Percentiles rank a stretch among this genome's conserved stretches.
Conservation (phyloP, 2,797 vertebrate genomes). For the Molossus molossus region DNA sequence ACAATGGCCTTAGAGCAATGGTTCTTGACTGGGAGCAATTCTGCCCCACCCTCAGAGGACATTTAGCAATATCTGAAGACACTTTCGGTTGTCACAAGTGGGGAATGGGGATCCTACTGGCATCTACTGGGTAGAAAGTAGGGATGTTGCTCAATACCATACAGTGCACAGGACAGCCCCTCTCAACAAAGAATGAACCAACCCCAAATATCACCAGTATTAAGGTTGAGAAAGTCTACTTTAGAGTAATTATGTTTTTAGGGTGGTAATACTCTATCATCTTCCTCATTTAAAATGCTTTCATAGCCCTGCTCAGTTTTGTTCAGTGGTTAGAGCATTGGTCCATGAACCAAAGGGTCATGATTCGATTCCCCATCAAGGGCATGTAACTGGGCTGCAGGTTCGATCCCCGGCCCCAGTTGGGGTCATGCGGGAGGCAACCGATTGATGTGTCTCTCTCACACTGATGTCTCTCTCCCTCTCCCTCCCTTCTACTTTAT, state of each 20-base stretch:
- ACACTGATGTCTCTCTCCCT: background rate
- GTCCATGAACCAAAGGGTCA: background rate
- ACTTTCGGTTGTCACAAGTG: background rate
- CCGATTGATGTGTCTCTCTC: background rate
- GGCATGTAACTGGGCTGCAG: background rate
- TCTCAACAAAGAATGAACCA: background rate
- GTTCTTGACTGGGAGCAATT: conserved; percentile 4
- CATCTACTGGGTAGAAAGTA: background rate
- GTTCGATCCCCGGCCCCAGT: background rate
- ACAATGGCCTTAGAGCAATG: conserved; percentile 20
- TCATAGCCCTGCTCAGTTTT: background rate
- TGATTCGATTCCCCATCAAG: background rate
- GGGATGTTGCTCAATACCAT: background rate
- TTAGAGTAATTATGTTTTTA: conserved; percentile 27
- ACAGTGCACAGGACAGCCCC: background rate
- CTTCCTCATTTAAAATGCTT: conserved; percentile 51
- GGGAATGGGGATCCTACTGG: background rate
- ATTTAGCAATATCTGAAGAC: background rate
- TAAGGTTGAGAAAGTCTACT: conserved; percentile 12
- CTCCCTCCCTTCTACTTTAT: background rate
- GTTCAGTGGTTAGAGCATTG: background rate
- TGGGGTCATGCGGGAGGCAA: background rate
- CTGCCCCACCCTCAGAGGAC: background rate
- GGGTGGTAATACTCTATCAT: background rate
- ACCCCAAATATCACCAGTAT: background rate